These are phyloP conservation scores for Lordiphosa andalusiaca DNA, from an alignment of 2,888 invertebrate genomes.

Conservation along the genomic window DNA sequence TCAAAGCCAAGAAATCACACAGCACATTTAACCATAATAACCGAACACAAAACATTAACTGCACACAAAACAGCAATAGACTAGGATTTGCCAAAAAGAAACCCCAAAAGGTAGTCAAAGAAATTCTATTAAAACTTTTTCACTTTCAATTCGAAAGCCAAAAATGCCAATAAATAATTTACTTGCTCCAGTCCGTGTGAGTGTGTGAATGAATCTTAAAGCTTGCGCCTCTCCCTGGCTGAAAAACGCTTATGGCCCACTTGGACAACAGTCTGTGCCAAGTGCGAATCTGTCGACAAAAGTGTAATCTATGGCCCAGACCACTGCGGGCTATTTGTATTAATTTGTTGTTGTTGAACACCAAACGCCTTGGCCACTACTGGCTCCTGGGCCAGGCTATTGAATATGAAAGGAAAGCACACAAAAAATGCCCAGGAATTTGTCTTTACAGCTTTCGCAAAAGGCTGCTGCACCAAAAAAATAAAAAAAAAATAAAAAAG, in stretches of 20 bases:
- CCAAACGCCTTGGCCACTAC: constrained; percentile 10
- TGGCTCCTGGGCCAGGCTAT: constrained; percentile 23
- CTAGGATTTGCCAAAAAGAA: background rate
- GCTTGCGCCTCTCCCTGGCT: constrained; percentile 10
- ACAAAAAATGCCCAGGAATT: constrained; percentile 17
- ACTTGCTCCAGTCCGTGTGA: constrained; percentile 25
- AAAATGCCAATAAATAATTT: constrained; percentile 74
- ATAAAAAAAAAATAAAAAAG: too few species aligned
- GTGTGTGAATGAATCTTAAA: constrained; percentile 32
- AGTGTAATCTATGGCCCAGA: constrained; percentile 68
- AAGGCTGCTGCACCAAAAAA: constrained; percentile 1
- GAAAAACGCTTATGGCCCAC: constrained; percentile 8
- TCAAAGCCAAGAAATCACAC: constrained; percentile 9
- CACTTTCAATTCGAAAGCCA: constrained; percentile 54
- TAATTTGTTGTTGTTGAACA: constrained; percentile 56
- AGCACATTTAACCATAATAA: constrained; percentile 20
- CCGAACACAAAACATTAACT: constrained; percentile 44
- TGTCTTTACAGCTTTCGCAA: constrained; percentile 3
- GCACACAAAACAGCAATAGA: constrained; percentile 7
- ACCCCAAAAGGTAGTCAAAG: constrained; percentile 5
- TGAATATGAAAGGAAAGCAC: constrained; percentile 44
- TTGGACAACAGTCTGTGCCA: constrained; percentile 10
- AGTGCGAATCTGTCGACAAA: constrained; percentile 66
- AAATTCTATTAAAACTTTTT: constrained; percentile 74
- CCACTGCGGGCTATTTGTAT: constrained; percentile 71